Evolutionary conservation across 2,113 vertebrate genomes (phyloP).

Genomic region (Neoarius graeffei): DNA sequence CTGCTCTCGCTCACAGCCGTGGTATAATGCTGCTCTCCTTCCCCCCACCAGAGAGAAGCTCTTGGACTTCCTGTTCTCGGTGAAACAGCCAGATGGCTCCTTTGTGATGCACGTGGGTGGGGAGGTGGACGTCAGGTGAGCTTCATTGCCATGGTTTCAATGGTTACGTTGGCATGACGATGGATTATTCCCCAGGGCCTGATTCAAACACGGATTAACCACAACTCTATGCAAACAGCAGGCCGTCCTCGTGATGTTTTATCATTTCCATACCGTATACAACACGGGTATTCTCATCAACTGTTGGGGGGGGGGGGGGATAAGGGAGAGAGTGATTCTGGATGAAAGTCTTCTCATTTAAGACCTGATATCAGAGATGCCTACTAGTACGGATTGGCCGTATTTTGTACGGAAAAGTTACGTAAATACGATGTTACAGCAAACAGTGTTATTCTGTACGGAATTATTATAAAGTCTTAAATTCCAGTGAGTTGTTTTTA

Average conservation of each 20-base stretch:
- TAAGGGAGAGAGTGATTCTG: too few relatives aligned
- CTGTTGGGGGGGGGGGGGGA: too few relatives aligned
- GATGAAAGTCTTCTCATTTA: neutral
- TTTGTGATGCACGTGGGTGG: constrained; percentile 95
- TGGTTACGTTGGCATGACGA: constrained; percentile 3
- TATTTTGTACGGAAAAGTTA: too few relatives aligned
- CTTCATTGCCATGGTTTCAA: constrained; percentile 32
- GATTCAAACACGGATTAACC: neutral
- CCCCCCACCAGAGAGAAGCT: constrained; percentile 84
- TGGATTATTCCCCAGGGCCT: neutral
- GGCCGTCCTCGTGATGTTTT: neutral
- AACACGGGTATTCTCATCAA: neutral
- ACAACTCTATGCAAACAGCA: neutral
- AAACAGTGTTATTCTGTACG: too few relatives aligned
- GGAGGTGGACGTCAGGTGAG: constrained; percentile 96
- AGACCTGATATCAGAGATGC: too few relatives aligned
- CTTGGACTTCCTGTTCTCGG: constrained; percentile 83
- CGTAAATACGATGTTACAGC: too few relatives aligned
- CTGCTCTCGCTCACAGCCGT: neutral
- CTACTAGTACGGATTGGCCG: too few relatives aligned
- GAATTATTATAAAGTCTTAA: too few relatives aligned
- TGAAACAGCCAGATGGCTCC: constrained; percentile 93
- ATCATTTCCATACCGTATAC: neutral
- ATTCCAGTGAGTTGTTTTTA: too few relatives aligned
- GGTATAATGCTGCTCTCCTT: constrained; percentile 18